A percentile compares a stretch with the other conserved stretches of the same genome.
phyloP scores from a whole-genome alignment of 2,113 vertebrate species.

The Sylvilagus bachmani region DNA sequence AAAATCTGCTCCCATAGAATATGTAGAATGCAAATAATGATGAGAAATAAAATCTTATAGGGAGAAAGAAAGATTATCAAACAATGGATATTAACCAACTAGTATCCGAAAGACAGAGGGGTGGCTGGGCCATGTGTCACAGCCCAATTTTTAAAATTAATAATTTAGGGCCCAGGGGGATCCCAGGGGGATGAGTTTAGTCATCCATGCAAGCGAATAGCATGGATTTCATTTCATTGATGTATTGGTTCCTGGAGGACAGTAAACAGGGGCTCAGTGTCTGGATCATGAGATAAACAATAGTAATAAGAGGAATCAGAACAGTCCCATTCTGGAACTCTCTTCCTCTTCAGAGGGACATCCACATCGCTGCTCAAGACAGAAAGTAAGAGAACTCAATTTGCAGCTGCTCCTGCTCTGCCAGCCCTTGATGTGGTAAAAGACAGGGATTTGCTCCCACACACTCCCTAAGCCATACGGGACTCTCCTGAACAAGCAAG shows the following conservation, averaged over 20 bases:
- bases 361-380: background rate
- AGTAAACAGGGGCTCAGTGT: background rate
- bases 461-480: background rate
- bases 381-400: slow-evolving; percentile 52
- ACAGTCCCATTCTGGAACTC: background rate
- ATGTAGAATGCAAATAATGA: slow-evolving; percentile 6
- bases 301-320: background rate
- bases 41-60: background rate
- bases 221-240: background rate
- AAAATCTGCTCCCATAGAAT: slow-evolving; percentile 31
- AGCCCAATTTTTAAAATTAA: slow-evolving; percentile 42
- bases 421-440: background rate
- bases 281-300: slow-evolving; percentile 40
- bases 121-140: background rate
- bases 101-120: background rate
- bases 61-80: background rate
- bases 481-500: background rate
- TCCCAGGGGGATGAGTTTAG: too few relatives aligned
- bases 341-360: background rate
- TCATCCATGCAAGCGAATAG: background rate
- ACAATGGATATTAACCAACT: background rate
- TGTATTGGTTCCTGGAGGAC: background rate
- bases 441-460: background rate
- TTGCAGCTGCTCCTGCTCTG: background rate
- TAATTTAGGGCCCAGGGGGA: background rate